These are phyloP conservation scores for Frankliniella intonsa DNA, from an alignment of 2,888 invertebrate species.

Conservation along the genomic window DNA sequence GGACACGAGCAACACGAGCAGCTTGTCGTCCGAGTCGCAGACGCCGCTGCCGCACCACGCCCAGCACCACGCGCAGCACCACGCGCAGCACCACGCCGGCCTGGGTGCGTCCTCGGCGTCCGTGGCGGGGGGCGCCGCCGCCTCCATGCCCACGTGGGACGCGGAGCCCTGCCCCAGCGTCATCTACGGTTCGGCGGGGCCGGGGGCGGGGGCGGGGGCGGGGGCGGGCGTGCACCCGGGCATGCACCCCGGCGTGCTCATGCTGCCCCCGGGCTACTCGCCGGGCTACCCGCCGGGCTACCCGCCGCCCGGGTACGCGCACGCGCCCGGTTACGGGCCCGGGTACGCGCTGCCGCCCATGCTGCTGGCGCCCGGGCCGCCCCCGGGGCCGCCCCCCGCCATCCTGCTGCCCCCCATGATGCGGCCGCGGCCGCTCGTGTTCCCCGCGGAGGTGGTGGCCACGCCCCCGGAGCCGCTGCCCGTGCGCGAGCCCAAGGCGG, in stretches of 20 bases:
- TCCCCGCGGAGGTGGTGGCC: conserved; percentile 34
- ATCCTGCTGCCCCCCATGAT: conserved; percentile 37
- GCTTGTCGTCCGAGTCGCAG: conserved; percentile 11
- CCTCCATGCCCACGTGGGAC: conserved; percentile 36
- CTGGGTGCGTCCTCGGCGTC: not conserved
- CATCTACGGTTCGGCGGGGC: conserved; percentile 30
- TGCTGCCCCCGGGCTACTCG: conserved; percentile 25
- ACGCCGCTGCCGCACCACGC: not conserved
- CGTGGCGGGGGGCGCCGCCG: not conserved
- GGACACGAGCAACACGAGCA: conserved; percentile 21
- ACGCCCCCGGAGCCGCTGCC: conserved; percentile 38
- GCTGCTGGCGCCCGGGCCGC: conserved; percentile 31
- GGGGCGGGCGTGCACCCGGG: not conserved
- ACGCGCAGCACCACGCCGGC: not conserved
- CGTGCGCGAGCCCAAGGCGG: conserved; percentile 36
- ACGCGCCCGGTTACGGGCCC: not conserved
- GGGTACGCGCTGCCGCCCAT: conserved; percentile 29
- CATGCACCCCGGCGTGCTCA: not conserved
- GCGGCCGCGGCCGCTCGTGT: conserved; percentile 36
- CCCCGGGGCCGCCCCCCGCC: conserved; percentile 36
- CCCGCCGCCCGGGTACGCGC: conserved; percentile 30
- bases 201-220: too few relatives aligned
- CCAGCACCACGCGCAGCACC: not conserved
- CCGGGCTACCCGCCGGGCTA: conserved; percentile 30
- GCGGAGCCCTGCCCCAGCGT: conserved; percentile 37